These are phyloP conservation scores for Chloromyia formosa DNA, from an alignment of 2,888 invertebrate genomes.

Conservation along the genomic window DNA sequence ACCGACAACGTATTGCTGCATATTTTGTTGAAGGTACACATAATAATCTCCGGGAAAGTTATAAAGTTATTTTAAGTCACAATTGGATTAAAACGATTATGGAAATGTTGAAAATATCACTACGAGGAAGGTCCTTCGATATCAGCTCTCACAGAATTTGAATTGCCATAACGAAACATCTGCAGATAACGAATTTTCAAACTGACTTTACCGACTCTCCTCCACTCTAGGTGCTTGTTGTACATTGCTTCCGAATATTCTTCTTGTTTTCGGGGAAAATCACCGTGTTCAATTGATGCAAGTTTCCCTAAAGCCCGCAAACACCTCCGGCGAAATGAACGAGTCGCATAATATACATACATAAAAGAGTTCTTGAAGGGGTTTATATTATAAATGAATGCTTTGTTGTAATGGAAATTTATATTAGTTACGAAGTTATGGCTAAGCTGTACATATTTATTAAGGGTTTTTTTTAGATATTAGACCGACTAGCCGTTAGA, in stretches of 20 bases:
- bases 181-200: not conserved
- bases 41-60: conserved; percentile 25
- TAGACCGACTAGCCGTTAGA: no score
- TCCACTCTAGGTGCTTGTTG: not conserved
- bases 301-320: conserved; percentile 8
- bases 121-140: not conserved
- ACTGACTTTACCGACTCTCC: not conserved
- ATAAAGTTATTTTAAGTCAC: conserved; percentile 24
- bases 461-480: no score
- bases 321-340: not conserved
- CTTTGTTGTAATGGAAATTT: conserved; percentile 22
- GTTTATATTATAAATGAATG: conserved; percentile 5
- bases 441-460: no score
- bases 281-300: conserved; percentile 1
- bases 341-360: not conserved
- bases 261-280: conserved; percentile 2
- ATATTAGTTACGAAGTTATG: no score
- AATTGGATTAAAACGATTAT: conserved; percentile 20
- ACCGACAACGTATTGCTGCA: not conserved
- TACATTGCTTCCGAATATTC: conserved; percentile 4
- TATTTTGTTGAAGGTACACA: conserved; percentile 24
- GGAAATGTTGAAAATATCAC: not conserved
- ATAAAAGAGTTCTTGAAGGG: not conserved
- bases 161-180: not conserved
- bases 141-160: not conserved